A percentile compares a stretch with the other conserved stretches of the same genome.
phyloP scores from a whole-genome alignment of 1,140 invertebrate genomes.

The Dryas iulia region DNA sequence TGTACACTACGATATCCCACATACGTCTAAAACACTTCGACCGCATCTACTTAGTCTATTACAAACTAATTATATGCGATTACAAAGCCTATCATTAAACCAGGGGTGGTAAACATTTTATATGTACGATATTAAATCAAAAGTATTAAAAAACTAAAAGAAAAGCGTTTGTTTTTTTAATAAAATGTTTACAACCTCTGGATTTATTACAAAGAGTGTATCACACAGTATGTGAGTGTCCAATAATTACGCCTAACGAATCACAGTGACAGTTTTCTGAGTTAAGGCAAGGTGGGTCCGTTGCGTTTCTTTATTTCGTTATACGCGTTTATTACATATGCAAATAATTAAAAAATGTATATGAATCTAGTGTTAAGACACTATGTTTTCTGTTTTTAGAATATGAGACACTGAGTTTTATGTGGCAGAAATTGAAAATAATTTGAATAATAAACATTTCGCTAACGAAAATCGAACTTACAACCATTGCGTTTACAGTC shows the following conservation, averaged over 20 bases:
- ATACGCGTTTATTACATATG: not conserved
- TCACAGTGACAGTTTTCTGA: constrained; percentile 73
- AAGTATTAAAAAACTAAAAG: no score
- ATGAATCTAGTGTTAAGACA: no score
- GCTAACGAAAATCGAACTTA: no score
- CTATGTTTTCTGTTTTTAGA: no score
- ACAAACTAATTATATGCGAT: not conserved
- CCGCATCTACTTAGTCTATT: constrained; percentile 1
- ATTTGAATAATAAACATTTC: no score
- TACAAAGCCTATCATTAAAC: not conserved
- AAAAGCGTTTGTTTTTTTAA: not conserved
- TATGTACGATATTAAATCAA: no score
- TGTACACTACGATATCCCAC: constrained; percentile 24
- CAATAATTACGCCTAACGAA: constrained; percentile 67
- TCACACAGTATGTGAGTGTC: constrained; percentile 27
- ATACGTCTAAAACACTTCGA: constrained; percentile 10
- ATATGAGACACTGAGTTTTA: no score
- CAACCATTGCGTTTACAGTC: no score
- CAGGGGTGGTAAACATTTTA: not conserved
- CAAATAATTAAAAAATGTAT: no score
- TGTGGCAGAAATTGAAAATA: no score
- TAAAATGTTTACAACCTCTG: not conserved
- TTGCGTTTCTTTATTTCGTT: constrained; percentile 21
- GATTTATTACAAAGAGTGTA: constrained; percentile 1
- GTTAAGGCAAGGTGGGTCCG: constrained; percentile 70